Evolutionary conservation across 2,888 invertebrate species (phyloP), one percentile per base, ranked within the genome.

Genomic region (Ernsta delagoae): DNA sequence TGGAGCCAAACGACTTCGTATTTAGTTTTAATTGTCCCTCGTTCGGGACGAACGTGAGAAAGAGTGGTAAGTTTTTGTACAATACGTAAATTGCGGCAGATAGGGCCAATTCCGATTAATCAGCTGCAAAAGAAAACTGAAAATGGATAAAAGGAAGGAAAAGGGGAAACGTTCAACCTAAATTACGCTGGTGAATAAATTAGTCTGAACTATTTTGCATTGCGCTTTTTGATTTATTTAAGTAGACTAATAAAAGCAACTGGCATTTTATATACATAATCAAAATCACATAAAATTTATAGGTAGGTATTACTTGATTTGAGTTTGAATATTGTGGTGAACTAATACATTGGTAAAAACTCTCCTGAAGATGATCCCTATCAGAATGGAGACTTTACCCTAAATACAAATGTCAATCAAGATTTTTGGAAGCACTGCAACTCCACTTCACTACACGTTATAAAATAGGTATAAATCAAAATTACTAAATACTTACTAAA

Each of bases 11-110:
- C 48, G 62, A 62, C 56, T 68, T 48, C 39, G 54, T 68, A 68
- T 68, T 68, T 68, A 68, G 61, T 62, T 62, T 62, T 68, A 68
- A 68, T 68, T 68, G 68, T 68, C 68, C 57, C 66, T 67, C 61
- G 56, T 67, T 57, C 45, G 41, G 39, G 39, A 39, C 67, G 56
- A 68, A 62, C 56, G 67, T 68, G 67, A 50, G 43, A 68, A 39
- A 56, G 61, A 68, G 61, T 31, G 60, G 39, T 6, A 62, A 61
- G 45, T 61, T 68, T 54, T 68, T 62, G 45, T 62, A 62, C 61
- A 68, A 62, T 62, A 68, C 67, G 56, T 57, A 60, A 68, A 68
- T 61, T 61, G 67, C 67, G 39, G 45, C 34, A 53, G 54, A 67
- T 59, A 67, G 60, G 60, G 67, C 67, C 61, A 62, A 68, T 68